These are phyloP conservation scores for Zeuzera pyrina DNA, from an alignment of 2,888 invertebrate species.

Conservation along the genomic window DNA sequence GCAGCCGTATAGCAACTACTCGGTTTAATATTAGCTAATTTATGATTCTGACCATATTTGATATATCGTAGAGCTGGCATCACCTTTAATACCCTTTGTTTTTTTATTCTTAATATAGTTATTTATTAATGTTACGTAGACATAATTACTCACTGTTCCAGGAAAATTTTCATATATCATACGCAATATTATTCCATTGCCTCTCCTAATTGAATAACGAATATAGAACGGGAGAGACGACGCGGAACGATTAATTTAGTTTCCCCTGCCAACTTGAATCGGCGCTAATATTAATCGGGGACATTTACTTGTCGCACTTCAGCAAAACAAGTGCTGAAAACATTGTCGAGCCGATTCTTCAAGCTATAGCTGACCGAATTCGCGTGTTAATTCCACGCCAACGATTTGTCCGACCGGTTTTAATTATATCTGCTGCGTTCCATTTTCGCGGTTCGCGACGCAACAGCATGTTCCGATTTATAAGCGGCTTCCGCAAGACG, in stretches of 20 bases:
- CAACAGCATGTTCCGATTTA: slow-evolving; percentile 30
- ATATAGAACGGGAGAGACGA: background rate
- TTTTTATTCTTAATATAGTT: no score
- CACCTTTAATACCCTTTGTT: no score
- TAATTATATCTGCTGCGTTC: slow-evolving; percentile 70
- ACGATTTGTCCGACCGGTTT: slow-evolving; percentile 56
- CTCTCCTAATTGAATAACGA: slow-evolving; percentile 1
- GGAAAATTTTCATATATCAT: no score
- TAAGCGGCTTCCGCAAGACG: slow-evolving; percentile 48
- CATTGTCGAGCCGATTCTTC: slow-evolving; percentile 4
- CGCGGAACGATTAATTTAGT: slow-evolving; percentile 2
- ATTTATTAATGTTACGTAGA: no score
- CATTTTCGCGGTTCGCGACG: slow-evolving; percentile 56
- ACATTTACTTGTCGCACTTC: slow-evolving; percentile 1
- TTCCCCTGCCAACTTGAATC: slow-evolving; percentile 5
- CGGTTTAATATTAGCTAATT: no score
- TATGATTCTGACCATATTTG: no score
- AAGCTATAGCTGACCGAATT: slow-evolving; percentile 44
- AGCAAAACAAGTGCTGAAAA: slow-evolving; percentile 2
- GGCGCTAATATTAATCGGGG: slow-evolving; percentile 5
- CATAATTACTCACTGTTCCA: no score
- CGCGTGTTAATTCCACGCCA: slow-evolving; percentile 51
- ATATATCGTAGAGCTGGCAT: no score
- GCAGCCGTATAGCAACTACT: no score
- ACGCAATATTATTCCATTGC: no score